Base-by-base conservation (phyloP, 2,113 vertebrate genomes). In the Himantopus leucocephalus region DNA sequence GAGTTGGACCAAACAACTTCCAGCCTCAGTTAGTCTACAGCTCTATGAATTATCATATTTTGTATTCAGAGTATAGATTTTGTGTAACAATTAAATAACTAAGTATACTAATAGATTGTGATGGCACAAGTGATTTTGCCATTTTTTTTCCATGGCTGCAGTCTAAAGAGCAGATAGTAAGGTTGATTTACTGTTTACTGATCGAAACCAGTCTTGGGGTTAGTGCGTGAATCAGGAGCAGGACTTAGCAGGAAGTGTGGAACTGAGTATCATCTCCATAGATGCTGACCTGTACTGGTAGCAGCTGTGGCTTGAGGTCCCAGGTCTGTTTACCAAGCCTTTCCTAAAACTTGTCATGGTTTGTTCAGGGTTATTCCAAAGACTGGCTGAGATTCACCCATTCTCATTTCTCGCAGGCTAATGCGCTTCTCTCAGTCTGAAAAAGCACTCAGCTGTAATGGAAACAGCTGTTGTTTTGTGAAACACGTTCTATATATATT, bases 361-460 rank as follows among this genome's bases (percentile, higher is more conserved):
- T 90, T 76, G 32, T 39, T 67, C 41, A 56, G 27, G 32, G 5
- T 72, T 59, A 8, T 60, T 73, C 22, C 23, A 63, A 70, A 78
- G 26, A 6, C 27, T 62, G 37, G 26, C n/a, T 87, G 20, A 48
- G n/a, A 59, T 70, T 86, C 50, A 37, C 43, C 26, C 13, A 1
- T 64, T 78, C 48, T 84, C 19, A 30, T 79, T 83, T 90, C 35
- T 60, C 26, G 35, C 59, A 63, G 39, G 62, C 43, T 79, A 59
- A 53, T 0, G 0, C 0, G 2, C n/a, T 74, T 83, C 37, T 55
- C 20, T 37, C 14, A 10, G 14, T 66, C 62, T 63, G 45, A 59
- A 79, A 82, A 74, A 37, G 12, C 45, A 64, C 32, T 74, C 34
- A 53, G 9, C 56, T 78, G 43, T 64, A 74, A 87, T 29, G 20